Conservation (phyloP, 1,140 invertebrate genomes). For the Drosophila takahashii region DNA sequence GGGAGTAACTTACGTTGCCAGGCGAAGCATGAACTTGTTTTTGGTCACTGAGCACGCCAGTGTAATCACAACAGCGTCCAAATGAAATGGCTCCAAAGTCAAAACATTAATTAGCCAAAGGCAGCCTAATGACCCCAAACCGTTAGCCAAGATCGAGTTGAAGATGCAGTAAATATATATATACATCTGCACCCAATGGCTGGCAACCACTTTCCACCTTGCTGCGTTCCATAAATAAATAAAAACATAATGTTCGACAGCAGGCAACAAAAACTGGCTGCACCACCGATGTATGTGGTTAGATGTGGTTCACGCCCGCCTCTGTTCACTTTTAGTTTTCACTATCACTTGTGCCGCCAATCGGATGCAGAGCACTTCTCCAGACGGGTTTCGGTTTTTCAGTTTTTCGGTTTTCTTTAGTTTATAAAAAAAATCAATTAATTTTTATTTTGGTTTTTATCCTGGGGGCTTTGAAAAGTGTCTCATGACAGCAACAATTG, state of each 20-base stretch:
- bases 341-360: constrained; percentile 63
- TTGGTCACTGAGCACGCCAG: constrained; percentile 59
- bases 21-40: constrained; percentile 72
- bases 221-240: constrained; percentile 71
- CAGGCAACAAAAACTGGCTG: constrained; percentile 55
- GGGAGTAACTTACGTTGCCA: constrained; percentile 22
- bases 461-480: constrained; percentile 30
- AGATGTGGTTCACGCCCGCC: constrained; percentile 39
- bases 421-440: constrained; percentile 2
- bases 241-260: constrained; percentile 64
- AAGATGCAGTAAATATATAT: constrained; percentile 18
- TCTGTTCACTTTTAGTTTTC: constrained; percentile 56
- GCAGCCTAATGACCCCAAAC: constrained; percentile 55
- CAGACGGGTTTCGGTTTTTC: constrained; percentile 34
- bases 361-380: constrained; percentile 56
- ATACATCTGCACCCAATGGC: constrained; percentile 8
- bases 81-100: constrained; percentile 49
- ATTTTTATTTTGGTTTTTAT: background rate
- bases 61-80: constrained; percentile 28
- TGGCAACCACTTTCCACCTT: constrained; percentile 68
- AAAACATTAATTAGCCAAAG: constrained; percentile 45
- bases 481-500: constrained; percentile 44
- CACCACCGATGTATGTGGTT: constrained; percentile 42
- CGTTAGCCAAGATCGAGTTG: constrained; percentile 40
- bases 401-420: background rate